Conservation (phyloP, 2,888 invertebrate species). For the Meganola albula region DNA sequence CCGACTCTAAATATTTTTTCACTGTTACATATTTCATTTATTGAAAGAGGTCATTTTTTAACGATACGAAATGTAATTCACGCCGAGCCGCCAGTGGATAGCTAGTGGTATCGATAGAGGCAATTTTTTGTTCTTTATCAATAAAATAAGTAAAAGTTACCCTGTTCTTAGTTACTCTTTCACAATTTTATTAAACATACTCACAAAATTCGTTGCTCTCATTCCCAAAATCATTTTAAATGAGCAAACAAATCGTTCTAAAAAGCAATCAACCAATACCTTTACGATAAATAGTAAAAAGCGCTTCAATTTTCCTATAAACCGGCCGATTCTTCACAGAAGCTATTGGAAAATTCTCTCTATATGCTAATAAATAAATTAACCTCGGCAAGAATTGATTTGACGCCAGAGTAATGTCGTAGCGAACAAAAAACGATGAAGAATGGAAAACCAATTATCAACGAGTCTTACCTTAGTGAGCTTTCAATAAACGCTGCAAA, state of each 20-base stretch:
- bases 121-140: too few species aligned
- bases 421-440: slow-evolving; percentile 38
- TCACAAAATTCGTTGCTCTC: too few species aligned
- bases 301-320: slow-evolving; percentile 22
- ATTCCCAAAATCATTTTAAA: background rate
- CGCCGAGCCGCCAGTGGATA: too few species aligned
- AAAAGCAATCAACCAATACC: slow-evolving; percentile 8
- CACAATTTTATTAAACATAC: too few species aligned
- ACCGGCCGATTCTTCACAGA: slow-evolving; percentile 23
- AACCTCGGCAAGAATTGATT: slow-evolving; percentile 51
- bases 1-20: too few species aligned
- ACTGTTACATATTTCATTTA: too few species aligned
- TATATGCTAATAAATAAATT: slow-evolving; percentile 68
- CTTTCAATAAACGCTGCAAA: slow-evolving; percentile 35
- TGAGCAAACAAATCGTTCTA: slow-evolving; percentile 6
- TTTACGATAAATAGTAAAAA: slow-evolving; percentile 22
- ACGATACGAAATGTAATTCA: too few species aligned
- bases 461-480: slow-evolving; percentile 26
- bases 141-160: too few species aligned
- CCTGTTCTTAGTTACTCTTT: too few species aligned
- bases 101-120: too few species aligned
- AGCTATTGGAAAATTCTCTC: slow-evolving; percentile 44
- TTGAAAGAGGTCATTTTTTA: too few species aligned
- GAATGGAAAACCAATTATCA: slow-evolving; percentile 56
- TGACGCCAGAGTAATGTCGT: slow-evolving; percentile 48